Evolutionary conservation across 2,888 invertebrate genomes (phyloP).

Genomic region (Loripinus fragilis): DNA sequence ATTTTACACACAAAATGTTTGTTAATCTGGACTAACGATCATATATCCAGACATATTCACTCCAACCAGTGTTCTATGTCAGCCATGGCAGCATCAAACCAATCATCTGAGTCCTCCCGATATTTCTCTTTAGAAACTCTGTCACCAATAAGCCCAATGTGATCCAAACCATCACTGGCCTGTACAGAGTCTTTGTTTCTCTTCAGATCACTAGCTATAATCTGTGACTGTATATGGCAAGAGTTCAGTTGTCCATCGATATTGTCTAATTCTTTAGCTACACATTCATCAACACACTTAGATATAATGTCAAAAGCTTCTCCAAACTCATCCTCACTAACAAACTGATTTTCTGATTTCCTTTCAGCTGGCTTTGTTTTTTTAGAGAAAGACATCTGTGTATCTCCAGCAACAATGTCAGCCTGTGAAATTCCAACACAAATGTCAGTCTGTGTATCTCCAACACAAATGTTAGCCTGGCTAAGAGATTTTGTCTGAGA

Average conservation of each 20-base stretch:
- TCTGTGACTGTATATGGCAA: conserved; percentile 7
- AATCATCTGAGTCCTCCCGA: conserved; percentile 30
- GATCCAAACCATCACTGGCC: neutral
- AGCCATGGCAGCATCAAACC: conserved; percentile 37
- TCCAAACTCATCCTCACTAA: neutral
- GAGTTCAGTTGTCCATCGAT: neutral
- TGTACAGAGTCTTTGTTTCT: neutral
- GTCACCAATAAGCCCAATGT: neutral
- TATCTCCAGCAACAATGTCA: too few species aligned
- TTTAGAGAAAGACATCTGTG: too few species aligned
- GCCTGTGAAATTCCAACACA: too few species aligned
- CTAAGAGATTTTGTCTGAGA: too few species aligned
- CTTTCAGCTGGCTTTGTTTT: too few species aligned
- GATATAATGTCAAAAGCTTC: conserved; percentile 12
- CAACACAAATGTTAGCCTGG: too few species aligned
- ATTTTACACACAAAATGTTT: too few species aligned
- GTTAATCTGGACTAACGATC: too few species aligned
- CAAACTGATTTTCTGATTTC: neutral
- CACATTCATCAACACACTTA: neutral
- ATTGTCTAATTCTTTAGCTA: neutral
- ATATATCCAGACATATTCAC: too few species aligned
- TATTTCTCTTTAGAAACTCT: neutral
- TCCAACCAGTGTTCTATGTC: conserved; percentile 38
- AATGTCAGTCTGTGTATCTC: too few species aligned
- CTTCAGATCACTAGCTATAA: neutral